These are phyloP conservation scores for Pelosia muscerda DNA, from an alignment of 2,888 invertebrate genomes.

Conservation along the genomic window DNA sequence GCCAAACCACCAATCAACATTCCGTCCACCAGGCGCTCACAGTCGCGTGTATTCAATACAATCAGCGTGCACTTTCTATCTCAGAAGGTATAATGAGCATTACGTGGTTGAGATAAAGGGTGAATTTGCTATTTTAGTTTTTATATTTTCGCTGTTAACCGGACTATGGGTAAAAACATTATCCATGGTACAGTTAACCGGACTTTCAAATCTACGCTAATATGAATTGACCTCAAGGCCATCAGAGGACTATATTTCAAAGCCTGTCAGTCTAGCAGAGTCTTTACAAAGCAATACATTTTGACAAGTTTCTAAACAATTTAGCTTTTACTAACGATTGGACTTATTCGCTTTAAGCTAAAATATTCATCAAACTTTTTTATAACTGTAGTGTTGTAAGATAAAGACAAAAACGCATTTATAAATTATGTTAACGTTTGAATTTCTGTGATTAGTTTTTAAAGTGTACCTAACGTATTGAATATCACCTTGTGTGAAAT, in stretches of 20 bases:
- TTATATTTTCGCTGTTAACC: too few species aligned
- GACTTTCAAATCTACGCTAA: too few species aligned
- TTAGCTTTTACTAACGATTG: slow-evolving; percentile 42
- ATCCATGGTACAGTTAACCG: too few species aligned
- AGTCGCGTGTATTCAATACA: too few species aligned
- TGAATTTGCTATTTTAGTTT: too few species aligned
- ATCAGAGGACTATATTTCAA: neutral
- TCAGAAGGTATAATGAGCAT: too few species aligned
- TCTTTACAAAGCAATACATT: slow-evolving; percentile 6
- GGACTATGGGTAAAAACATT: too few species aligned
- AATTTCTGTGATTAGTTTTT: neutral
- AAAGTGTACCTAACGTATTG: neutral
- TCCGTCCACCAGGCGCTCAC: too few species aligned
- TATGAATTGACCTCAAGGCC: too few species aligned
- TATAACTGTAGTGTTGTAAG: slow-evolving; percentile 12
- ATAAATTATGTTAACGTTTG: neutral
- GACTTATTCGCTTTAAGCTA: slow-evolving; percentile 37
- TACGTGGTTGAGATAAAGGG: too few species aligned
- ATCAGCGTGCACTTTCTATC: too few species aligned
- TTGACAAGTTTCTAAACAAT: slow-evolving; percentile 1
- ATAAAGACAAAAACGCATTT: neutral
- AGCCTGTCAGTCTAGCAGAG: neutral
- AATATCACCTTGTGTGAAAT: neutral
- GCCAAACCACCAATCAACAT: too few species aligned
- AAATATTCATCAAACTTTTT: slow-evolving; percentile 14